These are phyloP conservation scores for Siderastrea siderea DNA, from an alignment of 92 coral and sea anemone genomes.

Conservation along the genomic window DNA sequence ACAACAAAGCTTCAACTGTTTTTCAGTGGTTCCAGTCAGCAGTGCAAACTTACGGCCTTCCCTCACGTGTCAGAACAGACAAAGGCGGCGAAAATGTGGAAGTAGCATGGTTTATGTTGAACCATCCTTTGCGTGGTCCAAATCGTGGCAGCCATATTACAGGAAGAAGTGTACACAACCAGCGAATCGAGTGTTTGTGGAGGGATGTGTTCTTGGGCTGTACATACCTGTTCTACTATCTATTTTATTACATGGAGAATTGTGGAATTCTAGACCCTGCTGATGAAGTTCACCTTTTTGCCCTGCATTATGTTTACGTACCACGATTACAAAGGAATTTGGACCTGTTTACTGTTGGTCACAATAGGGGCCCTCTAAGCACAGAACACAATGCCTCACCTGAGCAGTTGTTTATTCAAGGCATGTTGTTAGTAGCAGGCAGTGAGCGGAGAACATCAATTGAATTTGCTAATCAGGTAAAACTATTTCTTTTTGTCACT, in stretches of 20 bases:
- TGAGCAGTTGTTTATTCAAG: slow-evolving; percentile 55
- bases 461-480: slow-evolving; percentile 43
- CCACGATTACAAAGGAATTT: slow-evolving; percentile 55
- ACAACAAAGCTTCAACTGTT: slow-evolving; percentile 60
- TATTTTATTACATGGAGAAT: slow-evolving; percentile 54
- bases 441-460: slow-evolving; percentile 36
- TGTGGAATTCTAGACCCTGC: slow-evolving; percentile 43
- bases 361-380: slow-evolving; percentile 42
- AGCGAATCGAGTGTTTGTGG: slow-evolving; percentile 58
- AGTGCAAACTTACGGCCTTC: slow-evolving; percentile 62
- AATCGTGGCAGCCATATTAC: slow-evolving; percentile 62
- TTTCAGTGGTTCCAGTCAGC: slow-evolving; percentile 47
- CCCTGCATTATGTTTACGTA: slow-evolving; percentile 51
- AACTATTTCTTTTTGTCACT: neutral
- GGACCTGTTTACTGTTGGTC: slow-evolving; percentile 48
- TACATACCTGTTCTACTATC: slow-evolving; percentile 52
- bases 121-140: slow-evolving; percentile 67
- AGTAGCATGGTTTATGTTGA: slow-evolving; percentile 60
- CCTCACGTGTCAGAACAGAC: slow-evolving; percentile 52
- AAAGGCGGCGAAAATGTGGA: slow-evolving; percentile 66
- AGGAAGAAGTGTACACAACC: slow-evolving; percentile 59
- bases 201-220: slow-evolving; percentile 62
- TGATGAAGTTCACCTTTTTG: slow-evolving; percentile 50
- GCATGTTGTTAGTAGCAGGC: slow-evolving; percentile 41
- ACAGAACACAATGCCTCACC: slow-evolving; percentile 49